Percentiles rank a stretch among this genome's conserved stretches.
phyloP scores from a whole-genome alignment of 2,113 vertebrate genomes.

The Cryptoleucopteryx plumbea region DNA sequence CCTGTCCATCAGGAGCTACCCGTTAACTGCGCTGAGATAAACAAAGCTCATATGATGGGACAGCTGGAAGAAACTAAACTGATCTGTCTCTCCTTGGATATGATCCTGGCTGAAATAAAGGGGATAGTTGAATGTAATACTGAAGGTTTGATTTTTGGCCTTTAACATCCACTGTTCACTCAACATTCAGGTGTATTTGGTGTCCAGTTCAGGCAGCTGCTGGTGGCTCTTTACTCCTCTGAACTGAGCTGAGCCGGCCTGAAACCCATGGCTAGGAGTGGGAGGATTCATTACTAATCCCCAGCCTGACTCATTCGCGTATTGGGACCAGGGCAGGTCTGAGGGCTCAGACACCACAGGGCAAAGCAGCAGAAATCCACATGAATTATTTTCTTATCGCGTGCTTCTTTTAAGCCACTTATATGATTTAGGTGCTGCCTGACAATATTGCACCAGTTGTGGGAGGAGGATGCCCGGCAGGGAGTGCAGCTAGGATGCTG shows the following conservation, averaged over 20 bases:
- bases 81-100: neutral
- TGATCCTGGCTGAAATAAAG: neutral
- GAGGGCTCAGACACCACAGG: neutral
- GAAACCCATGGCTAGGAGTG: neutral
- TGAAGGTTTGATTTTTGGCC: neutral
- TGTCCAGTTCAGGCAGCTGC: neutral
- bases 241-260: neutral
- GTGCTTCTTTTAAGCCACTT: neutral
- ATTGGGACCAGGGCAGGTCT: neutral
- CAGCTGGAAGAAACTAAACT: neutral
- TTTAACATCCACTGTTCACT: neutral
- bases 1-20: neutral
- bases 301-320: neutral
- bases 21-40: rapidly evolving
- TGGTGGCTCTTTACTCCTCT: neutral
- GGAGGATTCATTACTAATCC: neutral
- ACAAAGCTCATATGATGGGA: neutral
- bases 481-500: neutral
- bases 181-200: neutral
- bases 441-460: rapidly evolving
- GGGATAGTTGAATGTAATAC: neutral
- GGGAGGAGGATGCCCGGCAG: neutral
- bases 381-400: neutral
- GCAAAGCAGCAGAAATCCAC: neutral
- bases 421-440: neutral